Evolutionary conservation across 2,888 invertebrate genomes (phyloP), one percentile per base, ranked within the genome.

Genomic region (Celastrina argiolus): DNA sequence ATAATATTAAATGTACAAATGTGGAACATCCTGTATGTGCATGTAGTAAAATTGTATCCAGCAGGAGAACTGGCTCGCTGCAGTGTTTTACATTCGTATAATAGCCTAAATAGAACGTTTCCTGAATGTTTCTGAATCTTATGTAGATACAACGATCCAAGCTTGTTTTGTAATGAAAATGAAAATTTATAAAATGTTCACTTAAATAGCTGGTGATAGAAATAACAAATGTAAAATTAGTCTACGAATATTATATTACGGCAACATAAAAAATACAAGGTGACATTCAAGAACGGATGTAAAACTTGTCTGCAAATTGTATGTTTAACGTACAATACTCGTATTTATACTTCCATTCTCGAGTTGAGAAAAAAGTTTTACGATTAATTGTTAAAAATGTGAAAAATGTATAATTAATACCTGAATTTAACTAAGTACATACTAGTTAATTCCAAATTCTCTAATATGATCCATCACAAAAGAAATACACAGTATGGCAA

Each of bases 41-140:
- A 22, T 14, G 61, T 39, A 61, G 39, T 61, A 39, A 61, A 61
- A 61, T 61, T 39, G 61, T 39, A 61, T 61, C 61, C 39, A 61
- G 61, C 58, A 31, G 58, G 34, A 39, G 12, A 61, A 22, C 39
- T 61, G 61, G 34, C 39, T 61, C 34, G 61, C 61, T 39, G 12
- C 36, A 61, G 34, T 61, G 61, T 61, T 61, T 61, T 61, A 61
- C 61, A 61, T 61, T 61, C 61, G 36, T 36, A 61, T 61, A 36
- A 61, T 39, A 61, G 61, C 61, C 39, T 36, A 22, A 39, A 61
- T 31, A 61, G 61, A 39, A 61, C 18, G 61, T 14, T 61, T 61
- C 61, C 61, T 36, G 61, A 22, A 61, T 61, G 61, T 61, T 61
- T 36, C 61, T 61, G 36, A 36, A 61, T 61, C 61, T 61, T 61